Evolutionary conservation across 2,113 vertebrate genomes (phyloP), one percentile per base, ranked within the genome.

Genomic region (Anarrhichthys ocellatus): DNA sequence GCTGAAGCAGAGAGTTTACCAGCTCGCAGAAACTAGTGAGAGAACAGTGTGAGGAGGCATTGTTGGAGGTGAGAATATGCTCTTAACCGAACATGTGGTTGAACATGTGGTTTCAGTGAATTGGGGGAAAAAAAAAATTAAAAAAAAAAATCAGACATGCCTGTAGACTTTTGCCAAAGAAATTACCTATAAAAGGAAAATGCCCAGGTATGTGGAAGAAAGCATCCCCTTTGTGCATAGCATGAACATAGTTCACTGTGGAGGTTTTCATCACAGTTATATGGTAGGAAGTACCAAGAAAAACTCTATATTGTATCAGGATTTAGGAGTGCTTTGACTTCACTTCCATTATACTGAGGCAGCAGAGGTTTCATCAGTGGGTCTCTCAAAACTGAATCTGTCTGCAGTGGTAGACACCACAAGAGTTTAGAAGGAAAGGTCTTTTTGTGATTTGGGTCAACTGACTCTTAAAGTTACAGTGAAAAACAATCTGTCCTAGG

Each of bases 1-100:
- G 92, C 8, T 94, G 89, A 14, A 97, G 92, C 86, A 97, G 93
- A 78, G 95, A 94, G 85, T 95, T 97, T 32, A 97, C 94, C 92
- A 95, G 82, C 68, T 96, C 88, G 6, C 96, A 98, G 94, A 98
- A 98, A 92, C 97, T 98, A 87, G 27, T 1, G 27, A 17, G 6
- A 65, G 29, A 83, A 84, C 54, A 70, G 7, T 5, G 22, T 1
- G 1, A 32, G 9, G 75, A 71, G 11, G 52, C 15, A n/a, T 20
- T 50, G 18, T 46, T 24, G 46, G 6, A 29, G 20, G n/a, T 63
- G 32, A 48, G 22, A 50, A 29, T n/a, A 34, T 36, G 15, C 8
- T 27, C 6, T 24, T 61, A 29, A 61, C 6, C 24, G 8, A 40
- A 0, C 18, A 29, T 34, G 13, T 34, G 15, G 29, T 62, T 27